phyloP scores from a whole-genome alignment of 2,888 invertebrate species.

The Cheilosia vulpina region DNA sequence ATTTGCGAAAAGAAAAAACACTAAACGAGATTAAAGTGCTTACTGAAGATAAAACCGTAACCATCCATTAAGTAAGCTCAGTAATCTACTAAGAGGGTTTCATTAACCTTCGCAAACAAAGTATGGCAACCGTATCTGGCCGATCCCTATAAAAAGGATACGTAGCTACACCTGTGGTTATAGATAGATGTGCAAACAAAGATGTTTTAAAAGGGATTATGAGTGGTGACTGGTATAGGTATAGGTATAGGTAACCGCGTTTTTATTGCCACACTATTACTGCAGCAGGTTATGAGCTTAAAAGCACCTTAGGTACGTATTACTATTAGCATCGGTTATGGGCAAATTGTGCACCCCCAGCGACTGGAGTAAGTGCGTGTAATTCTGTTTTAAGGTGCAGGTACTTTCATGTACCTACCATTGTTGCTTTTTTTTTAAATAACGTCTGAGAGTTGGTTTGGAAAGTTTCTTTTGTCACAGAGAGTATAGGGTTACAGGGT shows the following conservation, averaged over 20 bases:
- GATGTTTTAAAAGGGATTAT: slow-evolving; percentile 13
- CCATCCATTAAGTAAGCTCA: slow-evolving; percentile 48
- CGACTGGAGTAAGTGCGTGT: background rate
- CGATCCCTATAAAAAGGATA: slow-evolving; percentile 11
- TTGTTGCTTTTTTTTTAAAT: too few relatives aligned
- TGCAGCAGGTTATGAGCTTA: slow-evolving; percentile 49
- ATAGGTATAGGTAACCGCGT: slow-evolving; percentile 11
- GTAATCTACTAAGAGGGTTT: slow-evolving; percentile 47
- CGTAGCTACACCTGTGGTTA: slow-evolving; percentile 21
- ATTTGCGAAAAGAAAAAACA: background rate
- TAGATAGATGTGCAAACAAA: background rate
- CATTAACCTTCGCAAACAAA: slow-evolving; percentile 32
- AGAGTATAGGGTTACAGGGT: too few relatives aligned
- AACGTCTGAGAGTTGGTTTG: too few relatives aligned
- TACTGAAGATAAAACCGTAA: slow-evolving; percentile 6
- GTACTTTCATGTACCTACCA: background rate
- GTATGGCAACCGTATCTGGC: background rate
- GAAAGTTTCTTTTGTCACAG: too few relatives aligned
- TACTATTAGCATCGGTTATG: background rate
- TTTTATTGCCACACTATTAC: slow-evolving; percentile 55
- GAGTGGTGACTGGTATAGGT: background rate
- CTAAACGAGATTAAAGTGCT: slow-evolving; percentile 36
- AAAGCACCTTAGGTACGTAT: slow-evolving; percentile 39
- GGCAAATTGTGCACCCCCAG: slow-evolving; percentile 4
- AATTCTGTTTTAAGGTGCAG: too few relatives aligned